Conservation (phyloP, 2,797 vertebrate genomes). For the Platalea minor region DNA sequence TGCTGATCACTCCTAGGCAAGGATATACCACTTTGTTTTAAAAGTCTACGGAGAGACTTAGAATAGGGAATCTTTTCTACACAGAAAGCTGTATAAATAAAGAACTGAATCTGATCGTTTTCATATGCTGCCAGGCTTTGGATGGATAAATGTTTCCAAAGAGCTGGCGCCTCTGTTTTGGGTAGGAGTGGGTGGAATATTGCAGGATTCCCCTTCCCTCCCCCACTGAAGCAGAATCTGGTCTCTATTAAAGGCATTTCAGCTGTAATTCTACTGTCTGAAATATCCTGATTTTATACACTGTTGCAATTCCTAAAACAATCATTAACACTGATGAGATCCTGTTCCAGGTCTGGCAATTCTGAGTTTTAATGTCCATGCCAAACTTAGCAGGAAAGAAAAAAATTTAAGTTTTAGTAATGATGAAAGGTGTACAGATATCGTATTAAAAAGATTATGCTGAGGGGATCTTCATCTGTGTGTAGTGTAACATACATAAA, state of each 20-base stretch:
- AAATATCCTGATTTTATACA: slow-evolving; percentile 26
- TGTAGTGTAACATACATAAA: background rate
- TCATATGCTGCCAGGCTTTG: slow-evolving; percentile 77
- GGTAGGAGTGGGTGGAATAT: slow-evolving; percentile 41
- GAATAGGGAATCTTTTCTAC: background rate
- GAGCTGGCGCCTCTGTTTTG: slow-evolving; percentile 66
- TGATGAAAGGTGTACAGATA: background rate
- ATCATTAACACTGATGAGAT: slow-evolving; percentile 30
- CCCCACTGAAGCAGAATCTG: slow-evolving; percentile 63
- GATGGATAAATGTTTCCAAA: slow-evolving; percentile 70
- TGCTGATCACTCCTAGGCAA: background rate
- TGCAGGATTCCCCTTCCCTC: slow-evolving; percentile 57
- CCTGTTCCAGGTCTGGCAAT: background rate
- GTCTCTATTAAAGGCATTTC: slow-evolving; percentile 72
- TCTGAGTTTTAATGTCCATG: background rate
- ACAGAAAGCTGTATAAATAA: slow-evolving; percentile 45
- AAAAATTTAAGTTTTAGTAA: background rate
- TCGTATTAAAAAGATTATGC: background rate
- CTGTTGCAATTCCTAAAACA: slow-evolving; percentile 31
- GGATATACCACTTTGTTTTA: background rate
- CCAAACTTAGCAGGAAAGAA: background rate
- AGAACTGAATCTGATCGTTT: slow-evolving; percentile 63
- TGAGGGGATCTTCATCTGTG: background rate
- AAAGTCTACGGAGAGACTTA: background rate
- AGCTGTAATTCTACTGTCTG: slow-evolving; percentile 35